Conservation (phyloP, 2,888 invertebrate genomes). For the Limnephilus rhombicus region DNA sequence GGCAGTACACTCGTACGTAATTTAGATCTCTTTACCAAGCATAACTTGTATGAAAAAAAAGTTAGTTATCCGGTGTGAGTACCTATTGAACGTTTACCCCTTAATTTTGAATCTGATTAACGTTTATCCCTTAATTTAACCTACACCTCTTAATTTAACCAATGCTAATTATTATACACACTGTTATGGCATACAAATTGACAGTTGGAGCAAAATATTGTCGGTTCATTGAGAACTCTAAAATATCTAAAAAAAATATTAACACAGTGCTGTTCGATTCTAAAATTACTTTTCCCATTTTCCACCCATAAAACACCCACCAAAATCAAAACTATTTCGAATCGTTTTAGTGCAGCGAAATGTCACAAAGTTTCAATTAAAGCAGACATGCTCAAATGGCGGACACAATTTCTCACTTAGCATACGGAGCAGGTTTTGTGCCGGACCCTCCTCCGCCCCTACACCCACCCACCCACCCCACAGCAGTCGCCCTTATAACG, state of each 20-base stretch:
- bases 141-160: no score
- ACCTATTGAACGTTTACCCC: no score
- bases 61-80: no score
- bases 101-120: no score
- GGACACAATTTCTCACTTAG: conserved; percentile 78
- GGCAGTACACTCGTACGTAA: no score
- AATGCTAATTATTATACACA: no score
- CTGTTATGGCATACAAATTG: no score
- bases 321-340: conserved; percentile 35
- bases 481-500: neutral
- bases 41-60: no score
- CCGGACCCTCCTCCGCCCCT: neutral
- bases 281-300: neutral
- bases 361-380: conserved; percentile 78
- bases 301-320: neutral
- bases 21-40: no score
- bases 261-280: neutral
- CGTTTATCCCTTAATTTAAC: no score
- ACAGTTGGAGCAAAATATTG: no score
- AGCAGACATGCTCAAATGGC: conserved; percentile 77
- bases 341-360: conserved; percentile 64
- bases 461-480: neutral
- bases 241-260: neutral
- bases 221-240: no score
- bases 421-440: conserved; percentile 51